Evolutionary conservation across 2,113 vertebrate genomes (phyloP), one percentile per base, ranked within the genome.

Genomic region (Tympanuchus pallidicinctus): DNA sequence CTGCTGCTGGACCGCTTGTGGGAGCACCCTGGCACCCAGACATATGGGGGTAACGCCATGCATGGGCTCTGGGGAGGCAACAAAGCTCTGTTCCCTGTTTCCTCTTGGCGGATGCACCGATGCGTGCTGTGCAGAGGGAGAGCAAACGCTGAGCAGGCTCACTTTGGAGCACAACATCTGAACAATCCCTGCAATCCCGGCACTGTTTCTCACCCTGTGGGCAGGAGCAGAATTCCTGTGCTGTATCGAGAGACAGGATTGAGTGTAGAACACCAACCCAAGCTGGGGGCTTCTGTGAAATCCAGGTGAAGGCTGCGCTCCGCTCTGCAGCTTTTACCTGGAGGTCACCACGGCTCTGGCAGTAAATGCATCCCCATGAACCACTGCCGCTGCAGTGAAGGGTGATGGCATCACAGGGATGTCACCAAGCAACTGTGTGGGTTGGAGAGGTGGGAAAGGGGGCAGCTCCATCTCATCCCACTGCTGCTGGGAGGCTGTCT

Each of bases 391-490:
- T 52, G 73, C 28, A 12, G 17, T 13, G 45, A 64, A 76, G 42
- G n/a, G 66, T 15, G 38, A 66, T 9, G n/a, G 27, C 9, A 48
- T 34, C 60, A 10, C 0, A 0, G 48, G 40, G 64, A 57, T 8
- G 40, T 28, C 16, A 15, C 20, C 24, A 34, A 6, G 60, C 22
- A 8, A 25, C 48, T 30, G 28, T 45, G 42, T 16, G 9, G 4
- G 32, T 87, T 34, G 45, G 6, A 21, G 38, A 38, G 13, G 21
- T 1, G 1, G 1, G 8, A 30, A 36, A 59, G 28, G 32, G 8
- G 20, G 57, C n/a, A 8, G 1, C 7, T 71, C 65, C 24, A 1
- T 0, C n/a, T 16, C n/a, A 16, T 3, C 36, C n/a, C 0, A 2
- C 0, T 3, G 6, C 57, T 34, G 14, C 40, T 12, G 64, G 59